These are phyloP conservation scores for Luperina testacea DNA, from an alignment of 2,888 invertebrate species.

Conservation along the genomic window DNA sequence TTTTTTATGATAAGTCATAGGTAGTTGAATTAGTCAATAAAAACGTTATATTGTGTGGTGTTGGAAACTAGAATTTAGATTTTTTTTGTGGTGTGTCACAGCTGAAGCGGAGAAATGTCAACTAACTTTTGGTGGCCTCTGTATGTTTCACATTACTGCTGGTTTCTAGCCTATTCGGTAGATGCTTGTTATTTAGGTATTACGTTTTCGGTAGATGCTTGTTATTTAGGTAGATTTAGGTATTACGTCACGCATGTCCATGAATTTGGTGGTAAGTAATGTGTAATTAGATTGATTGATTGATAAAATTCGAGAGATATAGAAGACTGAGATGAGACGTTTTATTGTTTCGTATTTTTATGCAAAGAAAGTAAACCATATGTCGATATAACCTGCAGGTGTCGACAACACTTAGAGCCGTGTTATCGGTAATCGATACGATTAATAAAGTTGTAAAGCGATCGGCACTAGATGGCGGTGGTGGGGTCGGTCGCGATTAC, in stretches of 20 bases:
- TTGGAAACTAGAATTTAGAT: too few species aligned
- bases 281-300: neutral
- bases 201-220: too few species aligned
- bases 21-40: too few species aligned
- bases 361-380: neutral
- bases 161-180: neutral
- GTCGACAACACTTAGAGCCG: constrained; percentile 53
- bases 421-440: constrained; percentile 71
- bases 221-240: neutral
- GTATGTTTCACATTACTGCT: neutral
- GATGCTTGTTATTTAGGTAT: neutral
- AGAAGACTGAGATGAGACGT: neutral
- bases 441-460: constrained; percentile 82
- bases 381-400: constrained; percentile 34
- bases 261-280: neutral
- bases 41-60: too few species aligned
- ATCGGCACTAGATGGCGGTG: constrained; percentile 76
- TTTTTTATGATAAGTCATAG: too few species aligned
- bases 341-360: neutral
- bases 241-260: neutral
- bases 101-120: too few species aligned
- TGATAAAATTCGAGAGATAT: neutral
- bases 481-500: constrained; percentile 75
- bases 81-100: too few species aligned
- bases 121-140: too few species aligned